Evolutionary conservation across 2,888 invertebrate species (phyloP).

Genomic region (Prenolepis imparis): DNA sequence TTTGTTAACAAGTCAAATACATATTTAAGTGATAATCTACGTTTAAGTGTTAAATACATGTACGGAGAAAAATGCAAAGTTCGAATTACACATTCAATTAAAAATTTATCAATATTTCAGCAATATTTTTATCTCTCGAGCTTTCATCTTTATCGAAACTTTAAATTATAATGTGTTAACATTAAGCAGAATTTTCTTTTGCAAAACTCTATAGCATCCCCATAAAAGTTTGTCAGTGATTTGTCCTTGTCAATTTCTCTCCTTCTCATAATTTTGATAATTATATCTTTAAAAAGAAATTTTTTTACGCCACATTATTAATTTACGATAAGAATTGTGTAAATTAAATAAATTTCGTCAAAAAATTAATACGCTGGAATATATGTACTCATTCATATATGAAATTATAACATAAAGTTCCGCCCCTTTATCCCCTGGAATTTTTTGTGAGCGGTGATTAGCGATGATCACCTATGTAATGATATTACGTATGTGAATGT

Average conservation of each 20-base stretch:
- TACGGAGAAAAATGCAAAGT: not conserved
- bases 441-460: not conserved
- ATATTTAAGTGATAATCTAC: not conserved
- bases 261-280: not conserved
- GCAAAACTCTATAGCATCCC: not conserved
- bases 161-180: not conserved
- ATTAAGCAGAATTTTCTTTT: not conserved
- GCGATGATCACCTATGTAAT: not conserved
- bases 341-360: not conserved
- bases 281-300: not conserved
- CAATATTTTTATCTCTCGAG: not conserved
- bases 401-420: not conserved
- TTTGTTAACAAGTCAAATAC: conserved; percentile 19
- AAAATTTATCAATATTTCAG: not conserved
- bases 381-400: not conserved
- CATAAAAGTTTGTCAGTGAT: not conserved
- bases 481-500: not conserved
- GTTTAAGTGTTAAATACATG: not conserved
- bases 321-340: not conserved
- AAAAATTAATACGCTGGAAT: not conserved
- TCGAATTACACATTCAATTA: not conserved
- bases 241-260: not conserved
- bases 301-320: not conserved
- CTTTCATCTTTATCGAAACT: not conserved
- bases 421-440: not conserved